These are phyloP conservation scores for Apamea monoglypha DNA, from an alignment of 2,888 invertebrate genomes.

Conservation along the genomic window DNA sequence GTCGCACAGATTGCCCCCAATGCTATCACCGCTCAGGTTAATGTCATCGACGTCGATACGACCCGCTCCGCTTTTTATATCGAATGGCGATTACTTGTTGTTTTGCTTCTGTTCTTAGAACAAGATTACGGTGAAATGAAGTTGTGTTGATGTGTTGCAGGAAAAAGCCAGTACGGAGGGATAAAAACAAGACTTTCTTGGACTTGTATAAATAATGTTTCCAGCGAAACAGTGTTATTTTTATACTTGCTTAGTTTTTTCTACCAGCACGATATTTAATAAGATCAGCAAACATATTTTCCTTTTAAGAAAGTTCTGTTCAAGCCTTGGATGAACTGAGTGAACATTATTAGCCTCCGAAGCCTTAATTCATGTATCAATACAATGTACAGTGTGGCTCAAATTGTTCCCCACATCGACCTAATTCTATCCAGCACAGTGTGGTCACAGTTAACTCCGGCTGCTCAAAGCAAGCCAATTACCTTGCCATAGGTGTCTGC, in stretches of 20 bases:
- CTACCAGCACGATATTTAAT: neutral
- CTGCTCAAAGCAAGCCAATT: conserved; percentile 26
- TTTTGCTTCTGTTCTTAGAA: conserved; percentile 46
- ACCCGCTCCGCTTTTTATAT: conserved; percentile 34
- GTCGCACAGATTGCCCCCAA: conserved; percentile 50
- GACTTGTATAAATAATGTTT: conserved; percentile 1
- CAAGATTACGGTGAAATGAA: conserved; percentile 42
- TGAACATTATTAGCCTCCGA: neutral
- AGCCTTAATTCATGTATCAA: neutral
- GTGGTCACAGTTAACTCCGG: neutral
- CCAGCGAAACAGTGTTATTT: neutral
- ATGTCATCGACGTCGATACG: conserved; percentile 48
- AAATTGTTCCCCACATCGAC: neutral
- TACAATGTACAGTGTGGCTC: neutral
- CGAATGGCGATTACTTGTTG: conserved; percentile 33
- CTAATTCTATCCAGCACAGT: conserved; percentile 1
- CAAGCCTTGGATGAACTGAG: neutral
- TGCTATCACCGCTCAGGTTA: conserved; percentile 47
- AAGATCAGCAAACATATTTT: neutral
- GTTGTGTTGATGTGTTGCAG: conserved; percentile 17
- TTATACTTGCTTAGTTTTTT: neutral
- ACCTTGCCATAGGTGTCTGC: conserved; percentile 17
- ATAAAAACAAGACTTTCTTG: neutral
- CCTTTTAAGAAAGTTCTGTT: neutral
- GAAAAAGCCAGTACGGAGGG: neutral